phyloP scores from a whole-genome alignment of 2,113 vertebrate species.

The Isichthys henryi region DNA sequence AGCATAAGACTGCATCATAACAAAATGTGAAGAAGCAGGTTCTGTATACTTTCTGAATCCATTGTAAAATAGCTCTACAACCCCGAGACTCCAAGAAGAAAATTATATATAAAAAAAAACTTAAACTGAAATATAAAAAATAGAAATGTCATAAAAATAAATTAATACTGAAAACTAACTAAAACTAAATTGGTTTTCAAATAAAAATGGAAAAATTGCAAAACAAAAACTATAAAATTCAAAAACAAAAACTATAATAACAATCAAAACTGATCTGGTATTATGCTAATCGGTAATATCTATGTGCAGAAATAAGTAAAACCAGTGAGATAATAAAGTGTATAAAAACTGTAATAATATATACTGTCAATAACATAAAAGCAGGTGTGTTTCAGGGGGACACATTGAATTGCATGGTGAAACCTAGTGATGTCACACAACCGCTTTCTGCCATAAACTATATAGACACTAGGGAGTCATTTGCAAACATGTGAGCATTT shows the following conservation, averaged over 20 bases:
- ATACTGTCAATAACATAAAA: background rate
- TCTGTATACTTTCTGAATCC: no score
- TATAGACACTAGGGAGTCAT: background rate
- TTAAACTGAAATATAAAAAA: no score
- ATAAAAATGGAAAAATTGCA: background rate
- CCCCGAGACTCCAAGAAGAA: no score
- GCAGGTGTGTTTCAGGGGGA: background rate
- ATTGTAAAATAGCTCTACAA: no score
- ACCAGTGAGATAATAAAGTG: background rate
- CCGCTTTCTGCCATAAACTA: background rate
- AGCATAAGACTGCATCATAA: no score
- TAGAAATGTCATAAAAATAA: no score
- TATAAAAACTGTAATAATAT: background rate
- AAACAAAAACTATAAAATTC: background rate
- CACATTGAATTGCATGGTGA: background rate
- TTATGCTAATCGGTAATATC: background rate
- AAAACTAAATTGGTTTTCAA: background rate
- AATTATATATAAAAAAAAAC: no score
- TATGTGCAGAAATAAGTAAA: background rate
- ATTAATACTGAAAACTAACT: background rate
- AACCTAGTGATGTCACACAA: background rate
- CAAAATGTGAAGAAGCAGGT: no score
- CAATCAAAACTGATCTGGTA: background rate
- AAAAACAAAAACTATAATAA: background rate
- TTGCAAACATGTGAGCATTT: background rate